Base-by-base conservation (phyloP, 2,797 vertebrate species). In the Protosalanx chinensis region DNA sequence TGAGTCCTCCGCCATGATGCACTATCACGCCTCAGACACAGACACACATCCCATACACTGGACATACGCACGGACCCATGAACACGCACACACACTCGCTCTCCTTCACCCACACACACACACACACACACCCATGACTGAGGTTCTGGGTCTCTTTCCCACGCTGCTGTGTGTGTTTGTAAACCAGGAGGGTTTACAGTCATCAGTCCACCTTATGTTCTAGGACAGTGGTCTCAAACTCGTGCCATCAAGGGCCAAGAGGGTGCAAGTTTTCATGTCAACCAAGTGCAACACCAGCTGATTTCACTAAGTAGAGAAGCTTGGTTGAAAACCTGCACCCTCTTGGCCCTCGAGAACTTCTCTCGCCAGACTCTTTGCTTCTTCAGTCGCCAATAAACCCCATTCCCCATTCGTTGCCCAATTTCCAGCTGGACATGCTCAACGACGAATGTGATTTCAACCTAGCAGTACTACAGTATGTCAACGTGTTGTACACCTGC, bases 1-100 rank as follows among this genome's bases (percentile, higher is more conserved):
- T 99, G 91, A 93, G 95, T 74, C 57, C 18, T 16, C 64, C 66
- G 75, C 67, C 69, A 70, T 46, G 41, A 46, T 12, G 13, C 41
- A 41, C 10, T 46, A 46, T 12, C 41, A 3, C 41, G 8, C 41
- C 10, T 12, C 59, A 27, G 41, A 37, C 15, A 46, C 32, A 16
- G 15, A 29, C 20, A 16, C 5, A 53, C 76, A 29, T 64, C 72
- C 63, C 66, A 41, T 71, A 64, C 61, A 66, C 61, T 60, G 56
- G 61, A 68, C 46, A 37, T 58, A 46, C 29, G 6, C 72, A 58
- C 72, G 49, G 49, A 64, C 67, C 29, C 67, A n/a, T 23, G 20
- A 23, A 58, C 53, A 49, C 63, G 69, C 73, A 70, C 56, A 62
- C 65, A 76, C 72, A 57, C 62, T 76, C 49, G 67, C 68, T 57